Base-by-base conservation (phyloP, 2,888 invertebrate genomes). In the Caenorhabditis afra region DNA sequence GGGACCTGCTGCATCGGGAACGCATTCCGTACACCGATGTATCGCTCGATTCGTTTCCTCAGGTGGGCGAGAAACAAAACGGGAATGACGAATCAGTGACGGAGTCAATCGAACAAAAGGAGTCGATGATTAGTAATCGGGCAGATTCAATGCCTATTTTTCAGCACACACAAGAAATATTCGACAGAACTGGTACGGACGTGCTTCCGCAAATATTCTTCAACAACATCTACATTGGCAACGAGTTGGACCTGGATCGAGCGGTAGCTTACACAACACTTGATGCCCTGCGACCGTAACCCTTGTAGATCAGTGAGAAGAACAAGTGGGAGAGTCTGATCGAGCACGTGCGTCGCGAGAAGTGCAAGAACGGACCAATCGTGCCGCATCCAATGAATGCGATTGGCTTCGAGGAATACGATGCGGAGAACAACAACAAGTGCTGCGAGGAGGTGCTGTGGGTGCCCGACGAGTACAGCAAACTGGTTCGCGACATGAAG, bases 191-290 rank as follows among this genome's bases (percentile, higher is more conserved):
- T 1, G 90, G 86, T 64, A 85, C 87, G 23, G 90, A 88, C 4
- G 74, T 81, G 14, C 90, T 91, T 8, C 91, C 91, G 0, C 91
- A 91, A 80, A 90, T 91, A 29, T 91, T 91, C 85, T 91, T 91
- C 87, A 91, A 91, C 81, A 88, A 87, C 39, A 82, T 82, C 22
- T 90, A 91, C 75, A 87, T 91, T 47, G 91, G 91, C 18, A 90
- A 91, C 52, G 90, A 90, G 71, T 89, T 89, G 14, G 90, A 91
- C 29, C 84, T 91, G 2, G 88, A 91, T 64, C 76, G 81, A 49
- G 76, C 90, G 88, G 91, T 91, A 76, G 79, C 85, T 67, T 61
- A 53, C 61, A 39, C 11, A 14, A 11, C 12, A 8, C 3, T 41
- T 14, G 7, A 11, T 41, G 2, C 41, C 41, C n/a, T n/a, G n/a